Evolutionary conservation across 2,888 invertebrate species (phyloP).

Genomic region (Thumatha senex): DNA sequence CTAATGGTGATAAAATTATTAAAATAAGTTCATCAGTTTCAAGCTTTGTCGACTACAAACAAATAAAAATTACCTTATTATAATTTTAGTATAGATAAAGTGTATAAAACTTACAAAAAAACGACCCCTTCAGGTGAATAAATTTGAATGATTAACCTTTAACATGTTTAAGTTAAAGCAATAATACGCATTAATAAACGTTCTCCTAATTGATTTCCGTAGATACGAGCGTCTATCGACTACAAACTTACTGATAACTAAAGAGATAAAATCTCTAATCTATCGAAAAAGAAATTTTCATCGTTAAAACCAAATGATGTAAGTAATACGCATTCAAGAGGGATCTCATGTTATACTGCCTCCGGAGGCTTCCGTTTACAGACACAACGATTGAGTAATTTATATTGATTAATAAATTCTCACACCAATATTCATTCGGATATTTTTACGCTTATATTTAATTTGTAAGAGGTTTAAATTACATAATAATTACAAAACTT

Average conservation of each 20-base stretch:
- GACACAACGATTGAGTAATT: conserved; percentile 22
- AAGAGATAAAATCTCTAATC: conserved; percentile 13
- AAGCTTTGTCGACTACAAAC: too few relatives aligned
- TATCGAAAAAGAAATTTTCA: conserved; percentile 9
- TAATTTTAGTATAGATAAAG: too few relatives aligned
- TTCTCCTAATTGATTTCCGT: conserved; percentile 2
- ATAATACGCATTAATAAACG: conserved; percentile 1
- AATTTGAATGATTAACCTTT: not conserved
- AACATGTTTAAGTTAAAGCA: not conserved
- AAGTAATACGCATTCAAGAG: conserved; percentile 6
- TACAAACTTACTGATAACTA: conserved; percentile 8
- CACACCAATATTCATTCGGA: conserved; percentile 18
- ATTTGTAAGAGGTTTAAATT: conserved; percentile 29
- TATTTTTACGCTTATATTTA: conserved; percentile 34
- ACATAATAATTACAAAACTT: conserved; percentile 34
- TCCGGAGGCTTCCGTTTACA: conserved; percentile 8
- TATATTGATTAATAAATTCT: conserved; percentile 27
- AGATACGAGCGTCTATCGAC: conserved; percentile 4
- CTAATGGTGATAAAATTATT: too few relatives aligned
- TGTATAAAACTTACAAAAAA: too few relatives aligned
- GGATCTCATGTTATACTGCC: conserved; percentile 13
- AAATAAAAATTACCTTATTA: too few relatives aligned
- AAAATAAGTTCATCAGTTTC: too few relatives aligned
- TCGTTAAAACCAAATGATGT: conserved; percentile 11
- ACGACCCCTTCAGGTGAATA: not conserved